Percentiles rank a stretch among this genome's conserved stretches.
Evolutionary conservation across 2,797 vertebrate genomes (phyloP).

Genomic region (Cryptoprocta ferox): DNA sequence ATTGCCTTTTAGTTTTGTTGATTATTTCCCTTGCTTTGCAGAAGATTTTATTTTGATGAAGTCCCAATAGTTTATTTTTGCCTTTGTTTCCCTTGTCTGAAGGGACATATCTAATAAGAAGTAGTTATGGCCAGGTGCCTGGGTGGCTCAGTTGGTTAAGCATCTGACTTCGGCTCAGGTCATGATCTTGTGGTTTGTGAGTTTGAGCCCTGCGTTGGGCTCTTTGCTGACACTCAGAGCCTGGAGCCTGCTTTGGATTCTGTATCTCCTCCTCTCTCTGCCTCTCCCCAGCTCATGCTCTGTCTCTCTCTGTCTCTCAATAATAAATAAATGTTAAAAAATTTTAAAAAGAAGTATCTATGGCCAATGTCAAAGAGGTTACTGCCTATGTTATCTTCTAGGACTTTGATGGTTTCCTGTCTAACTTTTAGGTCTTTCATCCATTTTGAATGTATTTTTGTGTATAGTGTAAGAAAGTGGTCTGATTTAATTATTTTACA

Average conservation of each 20-base stretch:
- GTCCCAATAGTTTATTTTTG: not conserved
- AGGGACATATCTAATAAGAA: not conserved
- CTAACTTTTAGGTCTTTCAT: not conserved
- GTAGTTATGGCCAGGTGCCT: not conserved
- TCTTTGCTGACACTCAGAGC: no score
- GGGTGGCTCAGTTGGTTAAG: no score
- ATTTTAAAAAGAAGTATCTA: not conserved
- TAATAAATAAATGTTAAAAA: no score
- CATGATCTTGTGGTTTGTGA: no score
- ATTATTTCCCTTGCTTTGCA: not conserved
- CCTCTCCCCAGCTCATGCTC: no score
- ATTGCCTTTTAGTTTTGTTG: not conserved
- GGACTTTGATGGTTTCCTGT: not conserved
- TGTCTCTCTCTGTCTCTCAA: no score
- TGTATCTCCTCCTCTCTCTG: no score
- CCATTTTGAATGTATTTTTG: not conserved
- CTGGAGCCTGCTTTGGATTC: no score
- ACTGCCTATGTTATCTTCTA: not conserved
- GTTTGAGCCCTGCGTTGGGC: no score
- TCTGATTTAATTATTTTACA: not conserved
- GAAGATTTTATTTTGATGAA: not conserved
- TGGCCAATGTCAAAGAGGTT: not conserved
- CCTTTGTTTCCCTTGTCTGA: not conserved
- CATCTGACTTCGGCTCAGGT: no score
- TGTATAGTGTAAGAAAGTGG: not conserved